Conservation (phyloP, 2,888 invertebrate genomes). For the Eilema caniola region DNA sequence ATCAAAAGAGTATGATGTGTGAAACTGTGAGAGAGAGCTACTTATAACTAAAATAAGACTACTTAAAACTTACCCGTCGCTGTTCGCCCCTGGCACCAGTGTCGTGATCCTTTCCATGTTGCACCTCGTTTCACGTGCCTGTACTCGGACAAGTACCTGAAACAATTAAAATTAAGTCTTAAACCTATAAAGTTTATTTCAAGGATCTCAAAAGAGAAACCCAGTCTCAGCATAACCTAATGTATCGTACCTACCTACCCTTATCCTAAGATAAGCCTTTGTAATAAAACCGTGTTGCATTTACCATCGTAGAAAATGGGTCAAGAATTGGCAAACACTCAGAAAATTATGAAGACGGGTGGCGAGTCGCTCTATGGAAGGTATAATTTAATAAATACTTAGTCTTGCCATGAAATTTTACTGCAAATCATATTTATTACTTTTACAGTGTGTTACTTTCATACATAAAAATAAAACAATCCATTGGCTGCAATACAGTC, state of each 20-base stretch:
- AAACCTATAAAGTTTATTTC: background rate
- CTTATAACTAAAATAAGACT: background rate
- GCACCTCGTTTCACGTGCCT: conserved; percentile 98
- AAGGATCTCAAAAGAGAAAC: background rate
- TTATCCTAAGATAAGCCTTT: background rate
- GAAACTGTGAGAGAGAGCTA: background rate
- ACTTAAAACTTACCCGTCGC: conserved; percentile 86
- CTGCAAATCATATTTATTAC: too few species aligned
- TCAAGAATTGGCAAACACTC: conserved; percentile 3
- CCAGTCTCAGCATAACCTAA: background rate
- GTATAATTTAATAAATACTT: background rate
- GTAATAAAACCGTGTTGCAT: background rate
- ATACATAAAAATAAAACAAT: too few species aligned
- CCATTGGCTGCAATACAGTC: too few species aligned
- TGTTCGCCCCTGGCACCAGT: conserved; percentile 91
- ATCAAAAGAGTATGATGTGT: too few species aligned
- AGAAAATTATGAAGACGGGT: background rate
- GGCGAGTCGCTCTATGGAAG: background rate
- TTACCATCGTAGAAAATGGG: background rate
- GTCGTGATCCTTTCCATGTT: conserved; percentile 96
- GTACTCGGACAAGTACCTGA: conserved; percentile 97
- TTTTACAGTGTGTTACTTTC: too few species aligned
- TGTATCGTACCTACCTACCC: too few species aligned
- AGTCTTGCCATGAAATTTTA: too few species aligned
- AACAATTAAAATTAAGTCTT: conserved; percentile 2